Evolutionary conservation across 2,797 vertebrate species (phyloP).

Genomic region (Hapalemur alaotrensis): DNA sequence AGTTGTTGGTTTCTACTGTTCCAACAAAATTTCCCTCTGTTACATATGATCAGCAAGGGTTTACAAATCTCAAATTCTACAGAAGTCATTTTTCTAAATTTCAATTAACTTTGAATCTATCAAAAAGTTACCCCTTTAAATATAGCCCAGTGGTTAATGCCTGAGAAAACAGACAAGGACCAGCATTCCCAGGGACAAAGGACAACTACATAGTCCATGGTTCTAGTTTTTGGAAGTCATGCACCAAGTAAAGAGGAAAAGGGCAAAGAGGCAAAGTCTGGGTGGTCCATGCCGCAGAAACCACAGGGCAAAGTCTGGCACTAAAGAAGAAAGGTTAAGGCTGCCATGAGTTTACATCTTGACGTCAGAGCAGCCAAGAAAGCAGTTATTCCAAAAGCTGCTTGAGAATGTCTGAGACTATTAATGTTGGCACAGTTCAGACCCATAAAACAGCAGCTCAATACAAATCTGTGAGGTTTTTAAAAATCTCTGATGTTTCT

Average conservation of each 20-base stretch:
- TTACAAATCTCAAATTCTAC: not conserved
- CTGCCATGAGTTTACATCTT: not conserved
- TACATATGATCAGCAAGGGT: not conserved
- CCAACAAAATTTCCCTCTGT: not conserved
- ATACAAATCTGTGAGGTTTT: not conserved
- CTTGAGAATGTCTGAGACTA: not conserved
- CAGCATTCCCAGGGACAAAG: not conserved
- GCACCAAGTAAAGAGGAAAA: not conserved
- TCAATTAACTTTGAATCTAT: not conserved
- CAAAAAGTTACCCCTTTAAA: not conserved
- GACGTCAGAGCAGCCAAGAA: not conserved
- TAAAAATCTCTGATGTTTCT: not conserved
- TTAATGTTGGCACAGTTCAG: not conserved
- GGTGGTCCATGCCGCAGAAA: not conserved
- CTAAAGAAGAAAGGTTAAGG: not conserved
- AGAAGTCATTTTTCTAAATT: conserved; percentile 21
- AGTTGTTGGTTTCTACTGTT: not conserved
- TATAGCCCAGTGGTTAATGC: not conserved
- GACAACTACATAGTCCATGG: not conserved
- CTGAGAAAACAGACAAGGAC: not conserved
- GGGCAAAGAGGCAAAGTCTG: not conserved
- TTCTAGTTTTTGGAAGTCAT: not conserved
- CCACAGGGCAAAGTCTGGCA: not conserved
- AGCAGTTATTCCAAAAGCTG: not conserved
- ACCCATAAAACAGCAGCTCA: not conserved